These are phyloP conservation scores for Cochlearius cochlearius DNA, from an alignment of 2,113 vertebrate species.

Conservation along the genomic window DNA sequence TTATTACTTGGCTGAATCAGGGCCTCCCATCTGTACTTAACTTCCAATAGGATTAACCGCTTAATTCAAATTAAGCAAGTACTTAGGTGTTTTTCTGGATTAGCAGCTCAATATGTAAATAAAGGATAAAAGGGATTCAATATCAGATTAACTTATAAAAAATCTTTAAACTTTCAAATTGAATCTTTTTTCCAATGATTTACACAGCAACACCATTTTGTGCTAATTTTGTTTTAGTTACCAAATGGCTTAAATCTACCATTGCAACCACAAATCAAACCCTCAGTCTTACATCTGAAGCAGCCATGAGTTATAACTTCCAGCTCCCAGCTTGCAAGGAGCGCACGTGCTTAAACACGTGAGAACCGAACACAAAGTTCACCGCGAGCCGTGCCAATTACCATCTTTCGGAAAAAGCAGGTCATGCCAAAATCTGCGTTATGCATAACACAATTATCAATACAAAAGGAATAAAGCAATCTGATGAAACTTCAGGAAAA, in stretches of 20 bases:
- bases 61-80: conserved; percentile 17
- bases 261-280: not conserved
- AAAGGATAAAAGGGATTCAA: conserved; percentile 5
- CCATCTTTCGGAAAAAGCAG: conserved; percentile 9
- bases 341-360: not conserved
- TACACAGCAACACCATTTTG: not conserved
- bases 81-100: conserved; percentile 37
- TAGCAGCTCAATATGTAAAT: conserved; percentile 36
- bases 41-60: conserved; percentile 1
- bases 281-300: not conserved
- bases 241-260: not conserved
- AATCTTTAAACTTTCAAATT: not conserved
- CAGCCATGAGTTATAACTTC: not conserved
- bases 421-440: not conserved
- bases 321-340: not conserved
- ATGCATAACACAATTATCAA: not conserved
- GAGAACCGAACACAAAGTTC: conserved; percentile 19
- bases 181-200: not conserved
- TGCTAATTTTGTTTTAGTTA: not conserved
- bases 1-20: not conserved
- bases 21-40: not conserved
- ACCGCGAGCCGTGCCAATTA: not conserved
- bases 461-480: conserved; percentile 38
- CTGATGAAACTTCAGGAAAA: conserved; percentile 45
- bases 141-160: conserved; percentile 30